Percentiles rank a stretch among this genome's conserved stretches.
Conservation (phyloP, 2,888 invertebrate genomes). For the Nephrocerus scutellatus region DNA sequence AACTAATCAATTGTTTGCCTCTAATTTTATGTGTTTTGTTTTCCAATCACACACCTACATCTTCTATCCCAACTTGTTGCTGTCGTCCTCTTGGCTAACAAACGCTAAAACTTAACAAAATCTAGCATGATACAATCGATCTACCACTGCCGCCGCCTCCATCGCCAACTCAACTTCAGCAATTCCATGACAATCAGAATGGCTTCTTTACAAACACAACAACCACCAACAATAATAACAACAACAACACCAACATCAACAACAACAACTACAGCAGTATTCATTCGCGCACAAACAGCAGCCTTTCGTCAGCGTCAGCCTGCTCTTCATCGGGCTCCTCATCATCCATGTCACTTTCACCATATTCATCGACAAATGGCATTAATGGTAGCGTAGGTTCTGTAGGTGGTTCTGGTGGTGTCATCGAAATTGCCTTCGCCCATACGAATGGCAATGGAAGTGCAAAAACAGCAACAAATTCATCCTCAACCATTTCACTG, state of each 20-base stretch:
- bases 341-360: conserved; percentile 33
- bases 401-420: conserved; percentile 12
- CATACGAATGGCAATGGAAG: conserved; percentile 21
- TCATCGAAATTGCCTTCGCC: conserved; percentile 22
- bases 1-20: no score
- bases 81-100: conserved; percentile 13
- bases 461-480: conserved; percentile 18
- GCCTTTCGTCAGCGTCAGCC: conserved; percentile 41
- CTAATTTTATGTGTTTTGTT: no score
- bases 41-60: no score
- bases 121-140: conserved; percentile 27
- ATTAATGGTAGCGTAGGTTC: conserved; percentile 25
- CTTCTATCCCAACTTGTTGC: conserved; percentile 18
- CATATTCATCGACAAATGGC: conserved; percentile 22
- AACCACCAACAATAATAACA: conserved; percentile 17
- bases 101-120: conserved; percentile 4
- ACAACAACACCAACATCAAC: conserved; percentile 21
- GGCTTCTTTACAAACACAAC: conserved; percentile 26
- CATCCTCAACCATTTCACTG: conserved; percentile 32
- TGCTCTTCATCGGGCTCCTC: conserved; percentile 30
- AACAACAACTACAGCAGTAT: conserved; percentile 19
- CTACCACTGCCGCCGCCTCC: conserved; percentile 43
- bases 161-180: conserved; percentile 43
- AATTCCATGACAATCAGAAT: conserved; percentile 28
- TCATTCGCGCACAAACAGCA: conserved; percentile 44